A percentile compares a stretch with the other conserved stretches of the same genome.
These are phyloP conservation scores for Temnothorax ravouxi DNA, from an alignment of 2,888 invertebrate species.

Conservation along the genomic window DNA sequence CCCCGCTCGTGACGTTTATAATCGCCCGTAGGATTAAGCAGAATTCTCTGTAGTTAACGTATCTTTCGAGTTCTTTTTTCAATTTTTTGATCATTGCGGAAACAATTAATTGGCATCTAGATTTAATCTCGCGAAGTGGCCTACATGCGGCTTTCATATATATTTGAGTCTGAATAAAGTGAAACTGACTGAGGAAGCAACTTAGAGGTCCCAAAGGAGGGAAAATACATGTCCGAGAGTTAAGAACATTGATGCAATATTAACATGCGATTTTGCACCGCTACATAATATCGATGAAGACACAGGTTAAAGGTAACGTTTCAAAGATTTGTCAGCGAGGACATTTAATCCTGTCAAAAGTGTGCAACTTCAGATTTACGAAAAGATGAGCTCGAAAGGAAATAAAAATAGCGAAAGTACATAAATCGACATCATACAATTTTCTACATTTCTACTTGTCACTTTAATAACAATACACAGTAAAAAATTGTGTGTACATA, in stretches of 20 bases:
- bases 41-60: not conserved
- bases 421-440: not conserved
- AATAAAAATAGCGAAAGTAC: not conserved
- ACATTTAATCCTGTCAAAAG: not conserved
- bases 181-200: constrained; percentile 36
- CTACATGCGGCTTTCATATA: not conserved
- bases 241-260: constrained; percentile 40
- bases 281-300: constrained; percentile 21
- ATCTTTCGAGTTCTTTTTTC: not conserved
- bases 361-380: not conserved
- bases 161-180: constrained; percentile 37
- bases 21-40: not conserved
- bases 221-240: constrained; percentile 22
- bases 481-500: no score
- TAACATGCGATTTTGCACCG: constrained; percentile 46
- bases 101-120: not conserved
- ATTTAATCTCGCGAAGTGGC: not conserved
- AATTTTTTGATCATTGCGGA: not conserved
- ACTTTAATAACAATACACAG: not conserved
- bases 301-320: constrained; percentile 7
- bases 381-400: not conserved
- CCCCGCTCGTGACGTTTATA: not conserved
- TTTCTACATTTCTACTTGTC: not conserved
- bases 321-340: constrained; percentile 12
- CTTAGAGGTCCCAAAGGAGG: constrained; percentile 33